Base-by-base conservation (phyloP, 2,113 vertebrate genomes). In the Sinocyclocheilus maitianheensis region DNA sequence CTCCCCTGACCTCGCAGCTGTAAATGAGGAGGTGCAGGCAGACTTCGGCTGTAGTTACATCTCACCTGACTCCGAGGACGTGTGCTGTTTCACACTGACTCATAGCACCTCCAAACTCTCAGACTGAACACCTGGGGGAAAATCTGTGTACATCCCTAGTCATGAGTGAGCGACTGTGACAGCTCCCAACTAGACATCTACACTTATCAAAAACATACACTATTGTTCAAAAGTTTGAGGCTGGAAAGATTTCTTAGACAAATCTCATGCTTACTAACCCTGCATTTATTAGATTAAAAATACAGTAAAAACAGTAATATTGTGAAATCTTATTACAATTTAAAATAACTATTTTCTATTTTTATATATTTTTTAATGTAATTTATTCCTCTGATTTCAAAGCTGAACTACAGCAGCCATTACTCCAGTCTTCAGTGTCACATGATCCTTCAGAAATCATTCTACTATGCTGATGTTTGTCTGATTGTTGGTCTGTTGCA, bases 1-100 rank as follows among this genome's bases (percentile, higher is more conserved):
- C 60, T 51, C 16, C 43, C 13, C 63, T 82, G 63, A 82, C 80
- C 80, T 71, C 43, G 22, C n/a, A 46, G 63, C 63, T 82, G 80
- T 82, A 71, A 82, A 82, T 13, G 80, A 82, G 40, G 37, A 65
- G 60, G 8, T 51, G 13, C 40, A 30, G 30, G 16, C 16, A 82
- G 63, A 69, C 11, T 51, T 43, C 11, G 5, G 80, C 43, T 82
- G 63, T 71, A 82, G 80, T 51, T 82, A 82, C 80, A 71, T 46
- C 78, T 81, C 37, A 46, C 78, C 37, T 81, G 34, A n/a, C 58
- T 24, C 20, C 6, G 13, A 81, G 37, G 60, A 63, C 1, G 6
- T 40, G 58, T 2, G 13, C 78, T 40, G 11, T 81, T 81, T 81
- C 40, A 26, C 22, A 81, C 37, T 2, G 48, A 46, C 22, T 24